Percentiles rank a stretch among this genome's conserved stretches.
Evolutionary conservation across 2,113 vertebrate species (phyloP).

Genomic region (Sprattus sprattus): DNA sequence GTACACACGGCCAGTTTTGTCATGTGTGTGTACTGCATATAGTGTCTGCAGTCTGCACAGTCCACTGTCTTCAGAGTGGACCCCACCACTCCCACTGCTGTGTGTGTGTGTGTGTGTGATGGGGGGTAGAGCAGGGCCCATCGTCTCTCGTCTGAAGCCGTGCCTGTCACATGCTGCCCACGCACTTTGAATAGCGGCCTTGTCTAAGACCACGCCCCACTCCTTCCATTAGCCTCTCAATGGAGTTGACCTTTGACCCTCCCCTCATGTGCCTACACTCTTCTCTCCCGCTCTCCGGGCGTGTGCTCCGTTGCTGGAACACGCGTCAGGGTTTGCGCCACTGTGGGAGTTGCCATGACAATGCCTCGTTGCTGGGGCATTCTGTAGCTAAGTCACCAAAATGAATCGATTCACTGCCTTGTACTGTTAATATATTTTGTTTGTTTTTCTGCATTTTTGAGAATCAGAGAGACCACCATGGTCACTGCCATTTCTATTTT

Average conservation of each 20-base stretch:
- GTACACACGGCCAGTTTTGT: conserved; percentile 26
- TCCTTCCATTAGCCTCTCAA: background rate
- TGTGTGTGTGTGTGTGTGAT: background rate
- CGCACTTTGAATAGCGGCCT: background rate
- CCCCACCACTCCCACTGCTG: background rate
- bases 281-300: background rate
- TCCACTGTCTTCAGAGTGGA: background rate
- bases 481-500: background rate
- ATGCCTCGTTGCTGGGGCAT: background rate
- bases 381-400: conserved; percentile 37
- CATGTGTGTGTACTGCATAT: background rate
- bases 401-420: background rate
- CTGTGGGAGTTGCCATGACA: conserved; percentile 3
- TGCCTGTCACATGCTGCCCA: background rate
- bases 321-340: background rate
- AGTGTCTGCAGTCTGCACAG: background rate
- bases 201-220: background rate
- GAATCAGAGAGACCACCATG: background rate
- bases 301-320: background rate
- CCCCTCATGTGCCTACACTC: conserved; percentile 1
- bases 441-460: conserved; percentile 33
- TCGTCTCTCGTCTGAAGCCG: background rate
- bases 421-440: conserved; percentile 37
- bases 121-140: background rate
- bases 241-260: background rate